These are phyloP conservation scores for Barbus barbus DNA, from an alignment of 2,113 vertebrate genomes.

Conservation along the genomic window DNA sequence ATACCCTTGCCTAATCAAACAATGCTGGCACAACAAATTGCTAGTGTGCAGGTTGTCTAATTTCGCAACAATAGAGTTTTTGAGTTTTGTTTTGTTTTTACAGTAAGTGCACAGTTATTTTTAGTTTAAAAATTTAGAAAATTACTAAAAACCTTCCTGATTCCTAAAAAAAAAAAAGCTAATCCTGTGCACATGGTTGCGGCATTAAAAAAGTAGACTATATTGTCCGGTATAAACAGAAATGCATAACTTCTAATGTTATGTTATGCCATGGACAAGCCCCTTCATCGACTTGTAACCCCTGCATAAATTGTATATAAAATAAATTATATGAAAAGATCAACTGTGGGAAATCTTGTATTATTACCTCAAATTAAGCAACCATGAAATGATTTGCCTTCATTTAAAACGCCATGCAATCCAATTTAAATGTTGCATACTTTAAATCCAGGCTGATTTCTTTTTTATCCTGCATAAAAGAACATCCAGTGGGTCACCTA, in stretches of 20 bases:
- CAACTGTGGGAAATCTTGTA: slow-evolving; percentile 71
- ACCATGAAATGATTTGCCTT: slow-evolving; percentile 77
- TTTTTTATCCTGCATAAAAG: slow-evolving; percentile 67
- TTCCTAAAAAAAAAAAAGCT: background rate
- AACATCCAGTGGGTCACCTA: slow-evolving; percentile 68
- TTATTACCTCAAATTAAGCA: slow-evolving; percentile 75
- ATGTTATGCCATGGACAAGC: slow-evolving; percentile 47
- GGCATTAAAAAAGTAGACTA: slow-evolving; percentile 11
- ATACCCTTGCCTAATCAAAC: slow-evolving; percentile 68
- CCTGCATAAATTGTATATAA: slow-evolving; percentile 47
- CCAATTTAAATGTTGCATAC: slow-evolving; percentile 67
- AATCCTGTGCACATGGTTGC: background rate
- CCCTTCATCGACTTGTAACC: slow-evolving; percentile 50
- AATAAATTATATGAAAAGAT: slow-evolving; percentile 68
- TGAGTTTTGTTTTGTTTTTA: slow-evolving; percentile 44
- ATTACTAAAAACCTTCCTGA: background rate
- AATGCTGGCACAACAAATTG: slow-evolving; percentile 67
- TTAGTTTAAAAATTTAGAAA: background rate
- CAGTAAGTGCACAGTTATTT: slow-evolving; percentile 15
- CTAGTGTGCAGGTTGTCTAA: slow-evolving; percentile 61
- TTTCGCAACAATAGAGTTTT: slow-evolving; percentile 15
- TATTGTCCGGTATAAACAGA: slow-evolving; percentile 19
- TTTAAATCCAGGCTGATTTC: slow-evolving; percentile 64
- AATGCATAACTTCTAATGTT: slow-evolving; percentile 53
- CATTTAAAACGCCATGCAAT: slow-evolving; percentile 70